phyloP scores from a whole-genome alignment of 2,888 invertebrate genomes.

The Nephrotoma appendiculata region DNA sequence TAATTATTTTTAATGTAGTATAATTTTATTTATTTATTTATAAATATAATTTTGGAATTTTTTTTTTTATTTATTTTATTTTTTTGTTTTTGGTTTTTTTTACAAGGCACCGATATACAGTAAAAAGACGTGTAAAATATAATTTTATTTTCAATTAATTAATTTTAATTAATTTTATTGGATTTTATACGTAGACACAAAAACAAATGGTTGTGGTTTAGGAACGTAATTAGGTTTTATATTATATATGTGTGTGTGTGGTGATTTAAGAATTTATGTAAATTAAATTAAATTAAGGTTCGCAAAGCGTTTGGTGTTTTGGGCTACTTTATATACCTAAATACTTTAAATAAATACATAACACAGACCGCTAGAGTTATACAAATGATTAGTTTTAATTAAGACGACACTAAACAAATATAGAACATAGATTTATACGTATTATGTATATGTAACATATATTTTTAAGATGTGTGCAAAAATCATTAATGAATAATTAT shows the following conservation, averaged over 20 bases:
- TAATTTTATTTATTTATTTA: background rate
- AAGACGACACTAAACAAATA: background rate
- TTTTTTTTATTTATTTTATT: background rate
- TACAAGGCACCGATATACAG: background rate
- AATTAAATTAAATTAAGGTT: background rate
- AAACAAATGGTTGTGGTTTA: background rate
- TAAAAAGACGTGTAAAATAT: background rate
- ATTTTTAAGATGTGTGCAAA: background rate
- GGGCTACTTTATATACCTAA: background rate
- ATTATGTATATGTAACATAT: background rate
- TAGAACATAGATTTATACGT: background rate
- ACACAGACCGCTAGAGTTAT: background rate
- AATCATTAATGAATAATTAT: background rate
- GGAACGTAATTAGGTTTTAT: background rate
- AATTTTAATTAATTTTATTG: background rate
- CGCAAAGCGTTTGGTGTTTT: background rate
- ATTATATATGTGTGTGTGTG: background rate
- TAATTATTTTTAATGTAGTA: background rate
- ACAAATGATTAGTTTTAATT: background rate
- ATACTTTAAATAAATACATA: background rate
- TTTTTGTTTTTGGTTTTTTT: background rate
- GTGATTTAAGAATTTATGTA: background rate
- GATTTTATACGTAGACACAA: background rate
- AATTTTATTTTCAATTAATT: background rate
- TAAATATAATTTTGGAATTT: background rate